Conservation (phyloP, 2,797 vertebrate genomes). For the Pseudochaenichthys georgianus region DNA sequence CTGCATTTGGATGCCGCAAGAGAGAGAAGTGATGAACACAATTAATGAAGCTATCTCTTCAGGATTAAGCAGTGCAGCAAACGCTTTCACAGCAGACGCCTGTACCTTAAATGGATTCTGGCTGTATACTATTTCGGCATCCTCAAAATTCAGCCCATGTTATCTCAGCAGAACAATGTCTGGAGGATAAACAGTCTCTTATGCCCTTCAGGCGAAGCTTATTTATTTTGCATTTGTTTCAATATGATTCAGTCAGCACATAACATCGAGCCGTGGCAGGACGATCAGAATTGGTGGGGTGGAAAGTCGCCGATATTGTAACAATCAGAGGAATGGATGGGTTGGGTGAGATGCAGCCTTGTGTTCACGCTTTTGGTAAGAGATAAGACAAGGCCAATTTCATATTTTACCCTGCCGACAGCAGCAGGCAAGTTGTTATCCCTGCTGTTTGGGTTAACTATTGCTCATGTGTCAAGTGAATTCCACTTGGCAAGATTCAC, state of each 20-base stretch:
- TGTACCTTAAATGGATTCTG: slow-evolving; percentile 64
- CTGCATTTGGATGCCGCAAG: slow-evolving; percentile 47
- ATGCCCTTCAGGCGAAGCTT: slow-evolving; percentile 67
- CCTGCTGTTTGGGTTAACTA: slow-evolving; percentile 43
- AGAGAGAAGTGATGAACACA: slow-evolving; percentile 56
- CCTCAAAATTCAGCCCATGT: slow-evolving; percentile 60
- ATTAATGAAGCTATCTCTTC: slow-evolving; percentile 77
- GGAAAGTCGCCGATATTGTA: slow-evolving; percentile 56
- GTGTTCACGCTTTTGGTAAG: slow-evolving; percentile 65
- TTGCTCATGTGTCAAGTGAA: slow-evolving; percentile 69
- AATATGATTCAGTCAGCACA: slow-evolving; percentile 71
- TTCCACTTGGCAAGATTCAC: slow-evolving; percentile 52
- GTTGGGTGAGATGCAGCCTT: slow-evolving; percentile 68
- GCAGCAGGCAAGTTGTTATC: slow-evolving; percentile 61
- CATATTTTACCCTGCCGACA: slow-evolving; percentile 67
- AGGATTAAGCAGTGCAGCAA: slow-evolving; percentile 70
- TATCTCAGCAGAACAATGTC: slow-evolving; percentile 69
- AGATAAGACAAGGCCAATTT: slow-evolving; percentile 81
- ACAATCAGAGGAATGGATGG: slow-evolving; percentile 67
- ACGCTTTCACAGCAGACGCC: slow-evolving; percentile 47
- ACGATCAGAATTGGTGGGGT: slow-evolving; percentile 54
- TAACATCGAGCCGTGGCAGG: slow-evolving; percentile 35
- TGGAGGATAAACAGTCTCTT: slow-evolving; percentile 71
- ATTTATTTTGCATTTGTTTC: slow-evolving; percentile 74
- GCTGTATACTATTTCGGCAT: slow-evolving; percentile 64